These are phyloP conservation scores for Diadegma fenestrale DNA, from an alignment of 2,888 invertebrate genomes.

Conservation along the genomic window DNA sequence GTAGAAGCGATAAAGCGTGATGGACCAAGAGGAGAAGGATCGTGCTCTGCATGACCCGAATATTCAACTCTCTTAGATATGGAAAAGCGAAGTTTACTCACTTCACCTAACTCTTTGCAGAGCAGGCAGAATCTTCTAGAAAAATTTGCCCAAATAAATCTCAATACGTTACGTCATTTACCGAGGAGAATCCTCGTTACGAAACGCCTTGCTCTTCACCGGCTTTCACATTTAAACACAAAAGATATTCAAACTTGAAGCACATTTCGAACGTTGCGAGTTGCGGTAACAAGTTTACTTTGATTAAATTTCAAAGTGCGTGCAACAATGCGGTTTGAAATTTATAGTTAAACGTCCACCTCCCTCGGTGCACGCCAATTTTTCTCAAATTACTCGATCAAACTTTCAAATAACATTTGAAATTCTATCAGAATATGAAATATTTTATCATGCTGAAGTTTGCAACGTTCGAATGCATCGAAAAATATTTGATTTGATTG, in stretches of 20 bases:
- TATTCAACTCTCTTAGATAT: slow-evolving; percentile 37
- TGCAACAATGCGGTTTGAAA: background rate
- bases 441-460: too few relatives aligned
- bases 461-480: too few relatives aligned
- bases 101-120: slow-evolving; percentile 7
- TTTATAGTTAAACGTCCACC: background rate
- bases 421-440: background rate
- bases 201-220: background rate
- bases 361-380: background rate
- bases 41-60: slow-evolving; percentile 52
- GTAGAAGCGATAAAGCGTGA: slow-evolving; percentile 31
- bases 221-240: background rate
- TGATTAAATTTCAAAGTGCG: background rate
- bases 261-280: background rate
- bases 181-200: background rate
- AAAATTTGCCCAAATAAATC: background rate
- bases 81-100: background rate
- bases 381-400: background rate
- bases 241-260: background rate
- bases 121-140: slow-evolving; percentile 5
- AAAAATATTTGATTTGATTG: too few relatives aligned
- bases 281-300: slow-evolving; percentile 1
- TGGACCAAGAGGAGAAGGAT: slow-evolving; percentile 30
- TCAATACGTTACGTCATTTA: background rate
- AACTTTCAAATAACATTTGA: background rate